Percentiles rank a stretch among this genome's conserved stretches.
These are phyloP conservation scores for Minunthozetes semirufus DNA, from an alignment of 2,888 invertebrate genomes.

Conservation along the genomic window DNA sequence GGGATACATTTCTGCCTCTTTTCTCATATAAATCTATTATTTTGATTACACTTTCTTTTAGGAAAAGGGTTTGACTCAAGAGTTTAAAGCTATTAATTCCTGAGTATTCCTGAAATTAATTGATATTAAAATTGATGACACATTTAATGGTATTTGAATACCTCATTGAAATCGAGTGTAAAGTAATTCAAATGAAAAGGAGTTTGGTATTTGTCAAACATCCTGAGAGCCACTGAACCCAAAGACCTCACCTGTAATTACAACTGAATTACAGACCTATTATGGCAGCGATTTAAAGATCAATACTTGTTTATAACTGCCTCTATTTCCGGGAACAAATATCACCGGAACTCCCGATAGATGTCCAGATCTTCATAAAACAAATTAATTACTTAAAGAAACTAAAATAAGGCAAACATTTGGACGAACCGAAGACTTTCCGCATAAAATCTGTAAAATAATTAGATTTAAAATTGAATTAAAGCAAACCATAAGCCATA, in stretches of 20 bases:
- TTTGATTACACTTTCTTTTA: conserved; percentile 61
- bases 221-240: conserved; percentile 82
- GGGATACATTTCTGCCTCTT: conserved; percentile 47
- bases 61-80: conserved; percentile 66
- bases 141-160: conserved; percentile 39
- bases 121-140: neutral
- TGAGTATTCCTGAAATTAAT: conserved; percentile 60
- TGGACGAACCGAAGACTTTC: neutral
- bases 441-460: neutral
- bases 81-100: conserved; percentile 78
- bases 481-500: conserved; percentile 41
- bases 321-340: conserved; percentile 90
- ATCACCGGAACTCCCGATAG: conserved; percentile 86
- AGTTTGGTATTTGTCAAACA: conserved; percentile 62
- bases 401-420: neutral
- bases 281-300: neutral
- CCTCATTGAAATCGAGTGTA: conserved; percentile 77
- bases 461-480: neutral
- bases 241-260: conserved; percentile 64
- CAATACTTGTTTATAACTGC: conserved; percentile 71
- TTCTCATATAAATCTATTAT: conserved; percentile 53
- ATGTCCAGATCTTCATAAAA: conserved; percentile 55
- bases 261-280: neutral
- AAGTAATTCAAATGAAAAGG: conserved; percentile 85
- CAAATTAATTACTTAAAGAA: neutral